Conservation (phyloP, 2,113 vertebrate genomes). For the Ciconia stormi region DNA sequence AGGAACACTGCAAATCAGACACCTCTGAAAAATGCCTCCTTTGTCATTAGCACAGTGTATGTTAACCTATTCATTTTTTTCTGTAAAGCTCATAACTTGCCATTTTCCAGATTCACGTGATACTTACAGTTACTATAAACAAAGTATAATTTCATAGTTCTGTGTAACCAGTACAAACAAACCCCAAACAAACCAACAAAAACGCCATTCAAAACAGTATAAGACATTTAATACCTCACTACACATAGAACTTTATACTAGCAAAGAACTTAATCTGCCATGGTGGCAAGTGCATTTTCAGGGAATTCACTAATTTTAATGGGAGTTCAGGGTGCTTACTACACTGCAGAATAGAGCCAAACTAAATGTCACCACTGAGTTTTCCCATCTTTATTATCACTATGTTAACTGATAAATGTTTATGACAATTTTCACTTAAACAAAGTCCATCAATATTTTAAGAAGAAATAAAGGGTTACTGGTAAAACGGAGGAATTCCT, state of each 20-base stretch:
- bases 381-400: background rate
- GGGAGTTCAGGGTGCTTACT: background rate
- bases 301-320: background rate
- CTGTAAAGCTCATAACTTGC: background rate
- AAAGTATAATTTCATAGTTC: background rate
- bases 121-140: background rate
- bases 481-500: background rate
- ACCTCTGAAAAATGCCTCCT: background rate
- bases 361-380: background rate
- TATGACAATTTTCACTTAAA: background rate
- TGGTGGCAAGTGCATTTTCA: rapidly evolving
- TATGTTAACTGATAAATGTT: background rate
- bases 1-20: background rate
- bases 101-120: background rate
- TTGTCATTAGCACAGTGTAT: background rate
- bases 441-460: background rate
- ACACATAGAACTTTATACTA: rapidly evolving
- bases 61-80: background rate
- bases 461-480: background rate
- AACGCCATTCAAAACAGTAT: rapidly evolving
- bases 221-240: background rate
- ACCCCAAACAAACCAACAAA: background rate
- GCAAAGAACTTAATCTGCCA: background rate
- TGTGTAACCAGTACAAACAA: background rate
- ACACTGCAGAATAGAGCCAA: background rate